Base-by-base conservation (phyloP, 2,113 vertebrate species). In the Malaclemys terrapin region DNA sequence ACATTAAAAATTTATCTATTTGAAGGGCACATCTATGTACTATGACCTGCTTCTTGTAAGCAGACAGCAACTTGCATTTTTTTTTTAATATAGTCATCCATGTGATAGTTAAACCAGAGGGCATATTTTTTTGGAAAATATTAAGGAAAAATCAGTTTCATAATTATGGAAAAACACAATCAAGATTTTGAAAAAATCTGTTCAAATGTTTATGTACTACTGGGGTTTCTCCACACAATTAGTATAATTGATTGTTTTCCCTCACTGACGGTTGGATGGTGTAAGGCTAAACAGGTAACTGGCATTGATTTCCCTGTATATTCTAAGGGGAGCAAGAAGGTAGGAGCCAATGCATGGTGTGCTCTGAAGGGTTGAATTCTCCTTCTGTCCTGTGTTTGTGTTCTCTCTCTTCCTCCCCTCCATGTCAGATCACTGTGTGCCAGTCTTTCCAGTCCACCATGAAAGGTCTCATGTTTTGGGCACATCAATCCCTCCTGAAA, bases 1-100 rank as follows among this genome's bases (percentile, higher is more conserved):
- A 76, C 75, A 86, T 94, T 72, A 96, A 95, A 80, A 59, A 45
- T 31, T 83, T 57, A 82, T 82, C 38, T 50, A 78, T 89, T 84
- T 83, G 72, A 94, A 94, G 65, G 79, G 3, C 27, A 94, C 3
- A 31, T 94, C n/a, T 96, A 14, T 59, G 65, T 45, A 75, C 22
- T 45, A 16, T 35, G 84, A 62, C 92, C 57, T 90, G 85, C 38
- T 95, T 91, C 93, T 81, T 53, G 11, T 85, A 87, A 91, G 75
- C 45, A 87, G 84, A 84, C 8, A 14, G 86, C 24, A 54, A 72
- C 8, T 57, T 35, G 59, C 88, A 50, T 85, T 94, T 93, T 85
- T 93, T 85, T 95, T 89, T 84, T 69, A 84, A 87, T 17, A 10
- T 16, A 62, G 13, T 87, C 75, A 42, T 93, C 25, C 20, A 69